Evolutionary conservation across 2,797 vertebrate species (phyloP), one percentile per base, ranked within the genome.

Genomic region (Squalus acanthias): DNA sequence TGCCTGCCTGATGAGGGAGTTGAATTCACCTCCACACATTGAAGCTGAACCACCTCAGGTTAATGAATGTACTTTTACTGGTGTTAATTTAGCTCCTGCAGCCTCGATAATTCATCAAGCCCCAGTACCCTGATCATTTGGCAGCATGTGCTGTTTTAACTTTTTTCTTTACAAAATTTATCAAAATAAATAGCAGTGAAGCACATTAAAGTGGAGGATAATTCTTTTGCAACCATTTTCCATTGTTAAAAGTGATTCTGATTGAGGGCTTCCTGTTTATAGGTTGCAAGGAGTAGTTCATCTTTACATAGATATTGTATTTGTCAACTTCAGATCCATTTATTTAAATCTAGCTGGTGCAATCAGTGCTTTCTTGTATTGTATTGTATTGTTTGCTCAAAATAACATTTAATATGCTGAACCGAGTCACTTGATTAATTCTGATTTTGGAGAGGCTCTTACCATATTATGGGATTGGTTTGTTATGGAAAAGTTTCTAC

Each of bases 71-170:
- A 39, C 53, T 91, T 29, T 60, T 91, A 91, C 88, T 60, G 50
- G 46, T 76, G 50, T 95, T 95, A 95, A 95, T 95, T 95, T 72
- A 76, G 94, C 70, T 72, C 94, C 50, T n/a, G 7, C 91, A 67
- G 65, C 67, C 63, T 39, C 65, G 6, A 57, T 89, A 93, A 93
- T 93, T 93, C n/a, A 93, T 93, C 91, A 93, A 69, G 22, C 2
- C 91, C n/a, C 65, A 93, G 33, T 67, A 46, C 63, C 39, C 63
- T 46, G n/a, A 67, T 24, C 63, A 93, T 17, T 39, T 63, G 91
- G 69, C 91, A 93, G 91, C 65, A 93, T 39, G 63, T 67, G 91
- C 91, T 39, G n/a, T 9, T 93, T 93, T 69, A 93, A 93, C 39
- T 46, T 46, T 93, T 33, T 65, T 39, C n/a, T 91, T 91, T 65